Evolutionary conservation across 2,113 vertebrate genomes (phyloP), one percentile per base, ranked within the genome.

Genomic region (Tragelaphus scriptus): DNA sequence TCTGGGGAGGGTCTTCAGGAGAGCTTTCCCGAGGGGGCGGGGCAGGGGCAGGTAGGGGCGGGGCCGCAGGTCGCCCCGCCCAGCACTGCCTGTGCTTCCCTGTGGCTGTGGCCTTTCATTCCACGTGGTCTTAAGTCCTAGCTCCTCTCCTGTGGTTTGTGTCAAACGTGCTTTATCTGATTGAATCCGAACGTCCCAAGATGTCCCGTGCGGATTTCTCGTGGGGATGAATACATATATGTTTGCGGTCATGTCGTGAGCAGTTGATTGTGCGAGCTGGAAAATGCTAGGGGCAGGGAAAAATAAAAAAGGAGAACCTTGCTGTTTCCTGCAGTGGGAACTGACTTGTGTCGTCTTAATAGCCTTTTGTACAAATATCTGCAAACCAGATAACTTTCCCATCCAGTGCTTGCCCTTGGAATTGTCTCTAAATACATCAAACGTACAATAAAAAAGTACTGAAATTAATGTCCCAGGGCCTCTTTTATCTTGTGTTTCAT

Each of bases 221-320:
- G 36, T 94, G 92, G 96, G 94, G 96, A 95, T 47, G 44, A 93
- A 23, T 79, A 92, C 15, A 36, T 75, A 84, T 89, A 19, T 11
- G 85, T 93, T 97, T 98, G 92, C 85, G 87, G 19, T 97, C 95
- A 80, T 75, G 51, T 92, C 63, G 44, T 88, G 95, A 96, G 94
- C 94, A 65, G 92, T 82, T 85, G 65, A 86, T 58, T 92, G 89
- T 98, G 85, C 85, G 88, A 94, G 80, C 86, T 95, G 94, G 95
- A 58, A 98, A 97, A 85, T 92, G 90, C 92, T 97, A 15, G 94
- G 68, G 91, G 94, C 93, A 63, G 97, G 97, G 98, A 98, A 65
- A 92, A 97, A 98, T 90, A 59, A 59, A 49, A 75, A 91, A 65
- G 97, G 40, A 36, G 79, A 91, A n/a, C 28, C 47, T 63, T 90